These are phyloP conservation scores for Dermolepida albohirtum DNA, from an alignment of 2,888 invertebrate species.

Conservation along the genomic window DNA sequence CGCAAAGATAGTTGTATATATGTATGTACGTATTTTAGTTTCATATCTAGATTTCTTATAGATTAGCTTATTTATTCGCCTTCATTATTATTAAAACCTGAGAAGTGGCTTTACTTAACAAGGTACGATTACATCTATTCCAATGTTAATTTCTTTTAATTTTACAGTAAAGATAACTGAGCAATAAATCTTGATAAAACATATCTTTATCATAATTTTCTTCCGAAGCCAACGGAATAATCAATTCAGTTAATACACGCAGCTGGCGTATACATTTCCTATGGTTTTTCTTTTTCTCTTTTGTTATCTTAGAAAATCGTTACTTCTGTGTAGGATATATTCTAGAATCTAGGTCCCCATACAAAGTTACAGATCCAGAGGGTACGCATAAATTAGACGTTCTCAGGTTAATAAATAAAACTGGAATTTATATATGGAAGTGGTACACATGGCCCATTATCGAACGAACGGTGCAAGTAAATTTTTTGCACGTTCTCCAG, in stretches of 20 bases:
- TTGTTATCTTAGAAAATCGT: conserved; percentile 8
- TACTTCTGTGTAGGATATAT: conserved; percentile 5
- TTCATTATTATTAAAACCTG: too few relatives aligned
- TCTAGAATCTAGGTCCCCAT: conserved; percentile 21
- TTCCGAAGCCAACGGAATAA: too few relatives aligned
- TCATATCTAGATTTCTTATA: too few relatives aligned
- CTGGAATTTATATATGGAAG: conserved; percentile 35
- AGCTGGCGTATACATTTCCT: conserved; percentile 11
- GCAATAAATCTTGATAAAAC: too few relatives aligned
- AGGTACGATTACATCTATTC: too few relatives aligned
- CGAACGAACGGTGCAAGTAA: conserved; percentile 16
- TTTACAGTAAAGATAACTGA: too few relatives aligned
- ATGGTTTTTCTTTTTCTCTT: conserved; percentile 3
- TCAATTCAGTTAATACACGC: not conserved
- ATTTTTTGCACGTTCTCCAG: conserved; percentile 26
- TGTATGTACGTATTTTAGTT: too few relatives aligned
- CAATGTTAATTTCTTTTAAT: too few relatives aligned
- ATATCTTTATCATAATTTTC: too few relatives aligned
- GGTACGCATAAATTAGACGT: conserved; percentile 24
- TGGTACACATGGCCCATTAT: conserved; percentile 28
- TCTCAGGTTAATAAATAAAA: conserved; percentile 27
- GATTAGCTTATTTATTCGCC: too few relatives aligned
- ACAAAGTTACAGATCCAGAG: conserved; percentile 12
- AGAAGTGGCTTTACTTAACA: too few relatives aligned
- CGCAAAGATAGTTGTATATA: too few relatives aligned